These are phyloP conservation scores for Cyprinodon brontotheroides DNA, from an alignment of 2,113 vertebrate species.

Conservation along the genomic window DNA sequence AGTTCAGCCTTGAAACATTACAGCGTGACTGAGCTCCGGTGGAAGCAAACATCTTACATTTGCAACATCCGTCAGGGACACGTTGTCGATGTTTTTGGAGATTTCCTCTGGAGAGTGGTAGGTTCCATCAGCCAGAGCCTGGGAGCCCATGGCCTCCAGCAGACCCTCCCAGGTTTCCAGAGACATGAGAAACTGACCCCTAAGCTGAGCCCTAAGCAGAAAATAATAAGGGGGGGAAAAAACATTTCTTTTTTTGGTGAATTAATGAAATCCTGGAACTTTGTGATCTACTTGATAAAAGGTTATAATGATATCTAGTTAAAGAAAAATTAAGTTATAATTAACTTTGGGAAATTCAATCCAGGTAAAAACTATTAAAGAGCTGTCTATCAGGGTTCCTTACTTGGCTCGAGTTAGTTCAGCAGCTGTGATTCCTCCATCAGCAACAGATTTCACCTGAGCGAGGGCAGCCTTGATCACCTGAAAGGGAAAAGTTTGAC, in stretches of 20 bases:
- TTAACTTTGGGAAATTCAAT: too few relatives aligned
- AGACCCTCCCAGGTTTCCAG: conserved; percentile 86
- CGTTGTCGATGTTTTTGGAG: conserved; percentile 86
- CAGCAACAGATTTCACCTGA: conserved; percentile 86
- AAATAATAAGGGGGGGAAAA: neutral
- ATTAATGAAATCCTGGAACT: too few relatives aligned
- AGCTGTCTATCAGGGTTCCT: conserved; percentile 59
- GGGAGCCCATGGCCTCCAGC: conserved; percentile 86
- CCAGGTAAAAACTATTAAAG: neutral
- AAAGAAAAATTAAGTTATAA: too few relatives aligned
- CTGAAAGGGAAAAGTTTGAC: conserved; percentile 63
- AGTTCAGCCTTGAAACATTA: too few relatives aligned
- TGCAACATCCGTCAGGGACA: conserved; percentile 84
- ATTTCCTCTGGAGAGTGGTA: conserved; percentile 80
- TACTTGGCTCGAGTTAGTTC: conserved; percentile 92
- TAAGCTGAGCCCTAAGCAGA: conserved; percentile 85
- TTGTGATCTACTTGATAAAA: too few relatives aligned
- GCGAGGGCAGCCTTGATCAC: conserved; percentile 89
- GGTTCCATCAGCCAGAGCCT: conserved; percentile 82
- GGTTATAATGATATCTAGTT: too few relatives aligned
- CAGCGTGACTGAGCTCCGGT: neutral
- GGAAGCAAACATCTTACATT: conserved; percentile 81
- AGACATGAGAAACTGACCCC: conserved; percentile 87
- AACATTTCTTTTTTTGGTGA: too few relatives aligned
- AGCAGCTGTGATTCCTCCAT: conserved; percentile 83